These are phyloP conservation scores for Trematomus bernacchii DNA, from an alignment of 2,797 vertebrate genomes.

Conservation along the genomic window DNA sequence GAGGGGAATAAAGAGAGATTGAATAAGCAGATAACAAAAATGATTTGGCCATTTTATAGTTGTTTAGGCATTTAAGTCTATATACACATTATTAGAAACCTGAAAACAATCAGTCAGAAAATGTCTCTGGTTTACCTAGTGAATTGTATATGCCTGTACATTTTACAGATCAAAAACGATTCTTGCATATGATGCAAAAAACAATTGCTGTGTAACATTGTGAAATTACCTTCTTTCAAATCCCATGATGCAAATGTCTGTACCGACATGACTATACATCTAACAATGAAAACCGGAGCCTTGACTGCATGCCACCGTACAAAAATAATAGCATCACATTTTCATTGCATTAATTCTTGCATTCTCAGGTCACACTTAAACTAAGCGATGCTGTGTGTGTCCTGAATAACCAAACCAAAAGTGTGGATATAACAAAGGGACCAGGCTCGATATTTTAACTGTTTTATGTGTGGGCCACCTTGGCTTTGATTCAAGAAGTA, in stretches of 20 bases:
- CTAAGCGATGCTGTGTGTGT: neutral
- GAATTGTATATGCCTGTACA: neutral
- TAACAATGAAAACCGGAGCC: neutral
- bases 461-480: constrained; percentile 1
- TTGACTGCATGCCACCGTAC: neutral
- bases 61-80: neutral
- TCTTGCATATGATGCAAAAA: neutral
- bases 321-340: no score
- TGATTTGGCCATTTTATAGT: neutral
- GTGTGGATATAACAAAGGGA: neutral
- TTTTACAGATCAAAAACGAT: no score
- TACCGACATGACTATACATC: neutral
- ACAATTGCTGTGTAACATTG: neutral
- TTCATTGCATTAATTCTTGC: neutral
- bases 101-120: neutral
- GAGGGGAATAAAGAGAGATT: no score
- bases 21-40: neutral
- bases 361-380: neutral
- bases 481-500: constrained; percentile 18
- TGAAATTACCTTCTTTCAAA: neutral
- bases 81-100: neutral
- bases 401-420: constrained; percentile 15
- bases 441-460: neutral
- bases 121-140: neutral
- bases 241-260: neutral